phyloP scores from a whole-genome alignment of 2,888 invertebrate genomes.

The Ochropleura leucogaster region DNA sequence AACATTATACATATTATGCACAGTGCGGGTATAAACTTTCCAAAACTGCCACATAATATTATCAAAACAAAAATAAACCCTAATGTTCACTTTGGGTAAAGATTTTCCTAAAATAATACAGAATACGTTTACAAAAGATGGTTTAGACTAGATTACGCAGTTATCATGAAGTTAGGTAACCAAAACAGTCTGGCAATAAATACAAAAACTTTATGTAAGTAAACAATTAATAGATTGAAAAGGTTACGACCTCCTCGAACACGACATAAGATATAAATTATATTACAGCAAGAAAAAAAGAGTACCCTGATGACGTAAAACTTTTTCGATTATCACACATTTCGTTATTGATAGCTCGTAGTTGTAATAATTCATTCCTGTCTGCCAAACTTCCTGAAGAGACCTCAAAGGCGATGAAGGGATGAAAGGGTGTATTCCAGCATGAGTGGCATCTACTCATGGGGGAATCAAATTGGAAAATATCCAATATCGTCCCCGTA shows the following conservation, averaged over 20 bases:
- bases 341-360: slow-evolving; percentile 83
- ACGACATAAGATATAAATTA: slow-evolving; percentile 57
- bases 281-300: slow-evolving; percentile 63
- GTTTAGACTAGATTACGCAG: slow-evolving; percentile 30
- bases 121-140: slow-evolving; percentile 4
- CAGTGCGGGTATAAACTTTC: background rate
- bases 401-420: slow-evolving; percentile 79
- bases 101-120: slow-evolving; percentile 21
- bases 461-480: slow-evolving; percentile 75
- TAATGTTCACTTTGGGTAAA: slow-evolving; percentile 2
- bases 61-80: slow-evolving; percentile 5
- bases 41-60: background rate
- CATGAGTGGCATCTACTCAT: slow-evolving; percentile 79
- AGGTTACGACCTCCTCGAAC: slow-evolving; percentile 18
- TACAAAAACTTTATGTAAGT: slow-evolving; percentile 24
- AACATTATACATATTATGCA: background rate
- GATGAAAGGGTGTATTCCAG: slow-evolving; percentile 76
- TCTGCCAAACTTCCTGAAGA: slow-evolving; percentile 80
- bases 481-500: no score
- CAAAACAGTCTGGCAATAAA: slow-evolving; percentile 23
- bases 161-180: slow-evolving; percentile 18
- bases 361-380: slow-evolving; percentile 83
- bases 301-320: slow-evolving; percentile 74
- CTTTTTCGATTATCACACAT: slow-evolving; percentile 85
- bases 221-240: slow-evolving; percentile 41